Base-by-base conservation (phyloP, 2,113 vertebrate species). In the Microtus ochrogaster region DNA sequence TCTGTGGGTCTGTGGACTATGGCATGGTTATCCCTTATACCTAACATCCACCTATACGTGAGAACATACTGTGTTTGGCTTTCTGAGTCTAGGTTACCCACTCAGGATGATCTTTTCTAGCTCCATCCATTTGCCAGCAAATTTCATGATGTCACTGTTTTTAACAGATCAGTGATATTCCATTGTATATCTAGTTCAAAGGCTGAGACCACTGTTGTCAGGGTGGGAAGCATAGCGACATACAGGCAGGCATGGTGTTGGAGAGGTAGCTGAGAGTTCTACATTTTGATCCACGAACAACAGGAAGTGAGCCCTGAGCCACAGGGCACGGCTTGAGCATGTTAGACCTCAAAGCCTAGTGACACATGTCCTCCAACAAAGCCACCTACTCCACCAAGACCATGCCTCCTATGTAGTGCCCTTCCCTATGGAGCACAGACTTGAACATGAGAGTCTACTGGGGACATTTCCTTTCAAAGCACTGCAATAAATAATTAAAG, bases 201-300 rank as follows among this genome's bases (percentile, higher is more conserved):
- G 68, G 14, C 36, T 36, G 36, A 70, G 68, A 17, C 33, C 68
- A 19, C 36, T 70, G 3, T 70, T 70, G 30, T 70, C 66, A 70
- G 0, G 66, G 6, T 36, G 33, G 66, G 66, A 70, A 36, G 66
- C 33, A n/a, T n/a, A 17, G 14, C 0, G 1, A 33, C 1, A 1
- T n/a, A 36, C 68, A 21, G 68, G 3, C 36, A 72, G 16, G 7
- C 68, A n/a, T n/a, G 68, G 68, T 72, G 68, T 36, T n/a, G 7
- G 33, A 72, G 36, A 33, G 7, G 7, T 9, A 19, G 36, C 16
- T 72, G 36, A n/a, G 16, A 72, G 68, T n/a, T n/a, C 36, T 72
- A 72, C 68, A 72, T 70, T 36, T n/a, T 72, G 68, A 19, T 72
- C 68, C 36, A 17, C 36, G 0, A 17, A 36, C 68, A 72, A 36